Evolutionary conservation across 2,797 vertebrate species (phyloP).

Genomic region (Hybognathus amarus): DNA sequence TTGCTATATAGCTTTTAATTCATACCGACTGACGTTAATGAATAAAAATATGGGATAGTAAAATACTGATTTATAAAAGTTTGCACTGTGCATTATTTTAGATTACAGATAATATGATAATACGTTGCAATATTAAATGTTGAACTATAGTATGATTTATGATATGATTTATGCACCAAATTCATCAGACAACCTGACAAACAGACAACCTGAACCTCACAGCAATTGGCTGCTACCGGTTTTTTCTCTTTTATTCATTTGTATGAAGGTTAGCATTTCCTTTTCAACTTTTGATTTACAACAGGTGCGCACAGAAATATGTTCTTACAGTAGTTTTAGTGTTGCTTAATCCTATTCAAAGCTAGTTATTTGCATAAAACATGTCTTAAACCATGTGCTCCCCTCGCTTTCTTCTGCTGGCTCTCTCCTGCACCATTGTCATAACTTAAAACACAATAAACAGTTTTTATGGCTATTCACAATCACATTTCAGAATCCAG

Average conservation of each 20-base stretch:
- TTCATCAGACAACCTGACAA: not conserved
- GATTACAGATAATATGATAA: not conserved
- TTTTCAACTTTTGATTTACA: not conserved
- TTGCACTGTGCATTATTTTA: not conserved
- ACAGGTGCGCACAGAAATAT: not conserved
- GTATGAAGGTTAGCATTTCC: not conserved
- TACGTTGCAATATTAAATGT: not conserved
- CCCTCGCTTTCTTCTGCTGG: not conserved
- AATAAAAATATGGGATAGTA: not conserved
- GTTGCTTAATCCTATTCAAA: not conserved
- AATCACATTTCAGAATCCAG: not conserved
- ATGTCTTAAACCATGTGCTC: not conserved
- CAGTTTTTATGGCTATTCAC: not conserved
- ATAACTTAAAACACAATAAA: not conserved
- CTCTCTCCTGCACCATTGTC: not conserved
- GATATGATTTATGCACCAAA: not conserved
- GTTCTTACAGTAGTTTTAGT: not conserved
- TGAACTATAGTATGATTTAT: not conserved
- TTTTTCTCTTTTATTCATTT: not conserved
- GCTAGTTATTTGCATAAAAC: not conserved
- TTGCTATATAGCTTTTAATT: not conserved
- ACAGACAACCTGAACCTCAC: not conserved
- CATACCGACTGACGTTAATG: not conserved
- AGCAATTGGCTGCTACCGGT: not conserved
- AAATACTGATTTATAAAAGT: not conserved